Conservation (phyloP, 2,888 invertebrate genomes). For the Listrodromus nycthemerus region DNA sequence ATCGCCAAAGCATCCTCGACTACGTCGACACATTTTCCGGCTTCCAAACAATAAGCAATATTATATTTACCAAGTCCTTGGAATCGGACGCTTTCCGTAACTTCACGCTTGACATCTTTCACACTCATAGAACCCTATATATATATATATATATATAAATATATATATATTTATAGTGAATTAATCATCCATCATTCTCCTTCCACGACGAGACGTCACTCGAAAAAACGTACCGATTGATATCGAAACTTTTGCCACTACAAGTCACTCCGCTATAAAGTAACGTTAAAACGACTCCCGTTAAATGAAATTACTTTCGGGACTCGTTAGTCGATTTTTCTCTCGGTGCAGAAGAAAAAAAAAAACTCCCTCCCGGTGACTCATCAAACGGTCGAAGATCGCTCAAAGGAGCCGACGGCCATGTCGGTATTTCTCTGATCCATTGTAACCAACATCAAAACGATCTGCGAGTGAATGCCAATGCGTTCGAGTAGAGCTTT, state of each 20-base stretch:
- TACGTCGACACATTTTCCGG: slow-evolving; percentile 15
- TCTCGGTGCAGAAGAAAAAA: too few species aligned
- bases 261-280: slow-evolving; percentile 13
- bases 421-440: slow-evolving; percentile 68
- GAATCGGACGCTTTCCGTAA: slow-evolving; percentile 53
- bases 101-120: neutral
- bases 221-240: slow-evolving; percentile 7
- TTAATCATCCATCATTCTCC: slow-evolving; percentile 9
- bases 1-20: slow-evolving; percentile 32
- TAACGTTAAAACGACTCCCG: slow-evolving; percentile 3
- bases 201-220: slow-evolving; percentile 7
- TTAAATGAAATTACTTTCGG: slow-evolving; percentile 39
- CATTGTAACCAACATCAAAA: slow-evolving; percentile 79
- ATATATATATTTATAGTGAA: neutral
- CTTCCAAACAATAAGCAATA: slow-evolving; percentile 46
- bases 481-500: slow-evolving; percentile 63
- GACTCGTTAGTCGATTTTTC: slow-evolving; percentile 55
- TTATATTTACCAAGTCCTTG: slow-evolving; percentile 71
- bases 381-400: slow-evolving; percentile 41
- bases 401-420: slow-evolving; percentile 36
- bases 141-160: neutral
- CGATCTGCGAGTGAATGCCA: slow-evolving; percentile 65
- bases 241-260: slow-evolving; percentile 5
- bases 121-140: neutral
- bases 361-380: slow-evolving; percentile 23